phyloP scores from a whole-genome alignment of 2,113 vertebrate genomes.

The Pollimyrus isidori region DNA sequence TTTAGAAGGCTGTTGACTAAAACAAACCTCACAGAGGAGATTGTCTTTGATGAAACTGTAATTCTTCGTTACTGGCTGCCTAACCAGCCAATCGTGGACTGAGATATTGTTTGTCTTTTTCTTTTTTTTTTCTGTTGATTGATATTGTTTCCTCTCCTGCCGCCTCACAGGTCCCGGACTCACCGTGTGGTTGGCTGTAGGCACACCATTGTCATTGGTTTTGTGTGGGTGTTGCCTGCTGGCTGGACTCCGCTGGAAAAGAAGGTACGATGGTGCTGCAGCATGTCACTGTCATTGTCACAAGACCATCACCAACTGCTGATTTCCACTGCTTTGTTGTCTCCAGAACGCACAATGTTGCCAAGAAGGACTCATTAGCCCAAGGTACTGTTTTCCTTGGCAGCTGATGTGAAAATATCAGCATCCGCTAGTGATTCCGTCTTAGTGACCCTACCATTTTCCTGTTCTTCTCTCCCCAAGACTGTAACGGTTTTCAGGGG shows the following conservation, averaged over 20 bases:
- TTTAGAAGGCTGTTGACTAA: background rate
- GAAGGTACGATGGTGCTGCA: conserved; percentile 57
- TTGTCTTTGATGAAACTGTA: background rate
- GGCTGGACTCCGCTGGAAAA: conserved; percentile 62
- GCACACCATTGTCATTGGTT: conserved; percentile 58
- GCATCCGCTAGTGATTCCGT: background rate
- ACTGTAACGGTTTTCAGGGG: conserved; percentile 48
- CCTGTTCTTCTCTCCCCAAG: conserved; percentile 28
- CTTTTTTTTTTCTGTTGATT: too few relatives aligned
- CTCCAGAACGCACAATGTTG: conserved; percentile 50
- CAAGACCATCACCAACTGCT: background rate
- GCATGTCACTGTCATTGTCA: background rate
- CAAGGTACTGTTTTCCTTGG: conserved; percentile 40
- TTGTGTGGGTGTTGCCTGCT: conserved; percentile 62
- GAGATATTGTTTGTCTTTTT: background rate
- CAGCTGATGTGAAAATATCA: background rate
- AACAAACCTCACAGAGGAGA: background rate
- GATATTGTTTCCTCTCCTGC: background rate
- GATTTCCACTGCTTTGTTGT: background rate
- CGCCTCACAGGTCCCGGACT: conserved; percentile 39
- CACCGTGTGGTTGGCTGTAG: conserved; percentile 60
- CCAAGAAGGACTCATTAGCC: conserved; percentile 51
- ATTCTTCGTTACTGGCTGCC: background rate
- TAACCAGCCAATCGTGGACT: background rate
- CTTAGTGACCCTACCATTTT: background rate